Evolutionary conservation across 2,797 vertebrate genomes (phyloP).

Genomic region (Urocyon cinereoargenteus): DNA sequence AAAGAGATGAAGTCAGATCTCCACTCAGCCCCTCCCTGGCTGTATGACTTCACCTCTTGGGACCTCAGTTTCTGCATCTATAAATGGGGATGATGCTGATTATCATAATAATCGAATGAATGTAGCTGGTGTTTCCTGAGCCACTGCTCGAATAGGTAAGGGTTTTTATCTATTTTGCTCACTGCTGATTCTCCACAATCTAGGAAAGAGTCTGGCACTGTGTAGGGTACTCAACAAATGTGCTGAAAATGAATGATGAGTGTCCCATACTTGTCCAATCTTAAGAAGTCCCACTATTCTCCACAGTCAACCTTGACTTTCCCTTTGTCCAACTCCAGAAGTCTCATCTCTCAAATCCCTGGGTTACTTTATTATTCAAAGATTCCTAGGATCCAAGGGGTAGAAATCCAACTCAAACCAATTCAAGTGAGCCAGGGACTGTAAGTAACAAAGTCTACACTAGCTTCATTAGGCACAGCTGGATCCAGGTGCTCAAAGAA

Average conservation of each 20-base stretch:
- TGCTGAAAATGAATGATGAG: neutral
- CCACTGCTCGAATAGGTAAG: neutral
- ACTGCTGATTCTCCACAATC: neutral
- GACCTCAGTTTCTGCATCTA: neutral
- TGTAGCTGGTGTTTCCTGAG: neutral
- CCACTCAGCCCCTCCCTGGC: neutral
- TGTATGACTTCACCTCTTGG: slow-evolving; percentile 22
- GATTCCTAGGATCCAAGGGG: neutral
- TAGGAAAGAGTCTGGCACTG: neutral
- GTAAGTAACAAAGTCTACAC: neutral
- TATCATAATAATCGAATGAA: neutral
- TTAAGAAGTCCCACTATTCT: neutral
- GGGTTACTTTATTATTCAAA: neutral
- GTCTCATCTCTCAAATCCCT: neutral
- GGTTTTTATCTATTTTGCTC: neutral
- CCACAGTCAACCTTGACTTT: neutral
- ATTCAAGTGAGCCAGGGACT: neutral
- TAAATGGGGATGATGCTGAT: neutral
- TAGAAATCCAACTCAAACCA: neutral
- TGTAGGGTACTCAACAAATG: neutral
- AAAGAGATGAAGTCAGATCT: slow-evolving; percentile 27
- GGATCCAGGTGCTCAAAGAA: neutral
- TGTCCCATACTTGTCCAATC: neutral
- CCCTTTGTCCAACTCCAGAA: neutral
- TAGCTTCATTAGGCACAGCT: neutral